A percentile compares a stretch with the other conserved stretches of the same genome.
phyloP scores from a whole-genome alignment of 2,797 vertebrate genomes.

The Cuculus canorus region DNA sequence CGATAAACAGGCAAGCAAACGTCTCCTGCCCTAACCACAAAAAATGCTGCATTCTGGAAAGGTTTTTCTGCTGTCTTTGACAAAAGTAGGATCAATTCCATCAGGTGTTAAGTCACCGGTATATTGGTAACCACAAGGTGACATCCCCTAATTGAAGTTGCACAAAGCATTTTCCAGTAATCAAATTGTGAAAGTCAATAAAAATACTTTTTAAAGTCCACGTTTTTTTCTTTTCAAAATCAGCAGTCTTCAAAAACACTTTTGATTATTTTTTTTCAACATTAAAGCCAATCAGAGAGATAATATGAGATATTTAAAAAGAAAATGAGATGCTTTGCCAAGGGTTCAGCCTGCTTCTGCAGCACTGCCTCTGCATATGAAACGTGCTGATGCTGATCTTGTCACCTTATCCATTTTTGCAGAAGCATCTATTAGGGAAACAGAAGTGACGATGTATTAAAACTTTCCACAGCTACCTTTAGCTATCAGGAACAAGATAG shows the following conservation, averaged over 20 bases:
- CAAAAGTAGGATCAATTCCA: neutral
- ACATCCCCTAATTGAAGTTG: neutral
- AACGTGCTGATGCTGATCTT: constrained; percentile 51
- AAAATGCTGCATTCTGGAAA: neutral
- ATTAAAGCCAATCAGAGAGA: constrained; percentile 11
- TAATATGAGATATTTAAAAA: neutral
- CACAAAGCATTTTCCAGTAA: neutral
- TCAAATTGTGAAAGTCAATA: neutral
- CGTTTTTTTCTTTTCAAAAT: neutral
- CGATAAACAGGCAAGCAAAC: neutral
- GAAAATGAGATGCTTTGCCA: constrained; percentile 54
- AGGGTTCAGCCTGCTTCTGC: constrained; percentile 38
- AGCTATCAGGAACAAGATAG: constrained; percentile 51
- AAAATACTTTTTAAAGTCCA: neutral
- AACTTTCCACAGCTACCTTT: constrained; percentile 32
- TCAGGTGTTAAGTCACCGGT: neutral
- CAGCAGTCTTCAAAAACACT: neutral
- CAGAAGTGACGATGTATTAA: constrained; percentile 53
- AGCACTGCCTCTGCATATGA: constrained; percentile 32
- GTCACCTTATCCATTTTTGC: constrained; percentile 45
- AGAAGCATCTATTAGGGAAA: constrained; percentile 60
- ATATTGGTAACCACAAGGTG: neutral
- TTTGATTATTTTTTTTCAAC: neutral
- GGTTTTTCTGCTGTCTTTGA: neutral
- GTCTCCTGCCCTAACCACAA: neutral